Evolutionary conservation across 1,140 invertebrate species (phyloP), one percentile per base, ranked within the genome.

Genomic region (Chrysoperla carnea): DNA sequence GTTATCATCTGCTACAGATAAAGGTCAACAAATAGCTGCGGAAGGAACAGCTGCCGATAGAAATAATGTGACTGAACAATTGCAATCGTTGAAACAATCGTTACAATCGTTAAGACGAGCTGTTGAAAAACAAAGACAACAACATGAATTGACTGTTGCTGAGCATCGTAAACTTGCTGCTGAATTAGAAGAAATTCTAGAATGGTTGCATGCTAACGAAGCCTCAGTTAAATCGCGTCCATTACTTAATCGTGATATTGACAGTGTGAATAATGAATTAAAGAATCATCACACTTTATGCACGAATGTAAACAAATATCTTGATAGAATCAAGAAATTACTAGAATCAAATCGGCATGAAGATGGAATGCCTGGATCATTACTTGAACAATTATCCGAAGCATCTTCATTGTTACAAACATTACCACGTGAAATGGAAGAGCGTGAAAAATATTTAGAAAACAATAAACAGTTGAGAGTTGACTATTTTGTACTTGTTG

Each of bases 1-100:
- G 8, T 59, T 93, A 7, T 81, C 84, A 1, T 77, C 81, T 14
- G 86, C 89, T 0, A 79, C 76, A 14, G 89, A 94, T 51, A 93
- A 92, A 62, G 90, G 87, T 1, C 83, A 88, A 55, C 84, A 88
- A 57, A 91, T 95, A 17, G 83, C 84, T 7, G 75, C 78, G 1
- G 90, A 94, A 63, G 84, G 87, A 31, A 80, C 84, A 8, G 76
- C 79, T 0, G 78, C 80, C 12, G 88, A 93, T 54, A 73, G 81
- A 46, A 90, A 92, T 53, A 78, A 78, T 50, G 79, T 93, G 3
- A 89, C 83, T 7, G 82, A 90, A 53, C 78, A 92, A 49, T 51
- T 93, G 11, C 86, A 92, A 52, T 78, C 78, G 0, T 51, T 93
- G 3, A 92, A 91, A 60, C 82, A 85, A 56, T 81, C 90, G 47